Percentiles rank a stretch among this genome's conserved stretches.
phyloP scores from a whole-genome alignment of 64 coral and sea anemone species.

The Montipora foliosa region DNA sequence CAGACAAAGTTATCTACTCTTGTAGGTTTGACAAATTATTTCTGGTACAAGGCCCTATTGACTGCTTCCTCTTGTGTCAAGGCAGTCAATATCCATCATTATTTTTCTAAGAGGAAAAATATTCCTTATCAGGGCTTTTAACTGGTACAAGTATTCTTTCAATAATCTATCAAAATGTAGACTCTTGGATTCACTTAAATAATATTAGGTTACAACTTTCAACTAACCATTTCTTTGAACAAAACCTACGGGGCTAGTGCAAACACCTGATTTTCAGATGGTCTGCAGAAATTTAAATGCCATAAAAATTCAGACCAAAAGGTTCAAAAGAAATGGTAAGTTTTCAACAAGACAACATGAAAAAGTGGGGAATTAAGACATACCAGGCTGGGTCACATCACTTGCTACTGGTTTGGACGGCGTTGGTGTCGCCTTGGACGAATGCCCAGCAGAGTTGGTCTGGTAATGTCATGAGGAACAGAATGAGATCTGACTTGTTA shows the following conservation, averaged over 20 bases:
- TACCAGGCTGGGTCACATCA: conserved; percentile 50
- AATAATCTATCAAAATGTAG: no score
- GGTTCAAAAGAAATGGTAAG: conserved; percentile 38
- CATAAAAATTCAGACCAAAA: no score
- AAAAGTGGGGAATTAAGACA: conserved; percentile 31
- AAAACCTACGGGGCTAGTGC: background rate
- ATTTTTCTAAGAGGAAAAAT: background rate
- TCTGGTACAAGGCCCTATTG: no score
- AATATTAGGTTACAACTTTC: background rate
- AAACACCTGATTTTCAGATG: background rate
- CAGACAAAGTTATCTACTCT: no score
- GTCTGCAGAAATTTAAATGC: no score
- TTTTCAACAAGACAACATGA: background rate
- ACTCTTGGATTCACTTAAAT: background rate
- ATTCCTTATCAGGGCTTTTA: no score
- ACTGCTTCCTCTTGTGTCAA: no score
- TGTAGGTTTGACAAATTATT: no score
- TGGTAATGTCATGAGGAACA: conserved; percentile 45
- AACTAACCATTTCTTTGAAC: conserved; percentile 35
- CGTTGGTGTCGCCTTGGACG: conserved; percentile 54
- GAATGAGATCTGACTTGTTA: conserved; percentile 50
- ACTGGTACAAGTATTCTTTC: no score
- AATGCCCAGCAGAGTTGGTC: conserved; percentile 53
- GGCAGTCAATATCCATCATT: no score
- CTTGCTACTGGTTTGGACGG: conserved; percentile 57